Conservation (phyloP, 2,113 vertebrate species). For the Pomatostomus ruficeps region DNA sequence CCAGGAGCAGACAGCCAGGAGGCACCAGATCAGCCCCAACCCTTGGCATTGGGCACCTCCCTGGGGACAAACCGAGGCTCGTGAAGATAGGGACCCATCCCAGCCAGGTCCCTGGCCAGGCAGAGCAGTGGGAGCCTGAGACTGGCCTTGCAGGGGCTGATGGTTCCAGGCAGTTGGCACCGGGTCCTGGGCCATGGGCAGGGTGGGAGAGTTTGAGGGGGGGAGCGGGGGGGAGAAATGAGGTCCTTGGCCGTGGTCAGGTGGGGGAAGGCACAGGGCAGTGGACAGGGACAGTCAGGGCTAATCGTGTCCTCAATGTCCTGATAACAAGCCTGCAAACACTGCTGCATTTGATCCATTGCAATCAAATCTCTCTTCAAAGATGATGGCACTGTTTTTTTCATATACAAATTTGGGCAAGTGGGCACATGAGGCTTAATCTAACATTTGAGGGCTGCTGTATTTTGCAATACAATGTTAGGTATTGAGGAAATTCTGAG, state of each 20-base stretch:
- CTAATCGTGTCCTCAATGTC: not conserved
- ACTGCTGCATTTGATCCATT: not conserved
- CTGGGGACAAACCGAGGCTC: fast-evolving
- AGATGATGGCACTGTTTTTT: not conserved
- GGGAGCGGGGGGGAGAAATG: not conserved
- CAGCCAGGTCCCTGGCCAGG: not conserved
- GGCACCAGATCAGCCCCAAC: fast-evolving
- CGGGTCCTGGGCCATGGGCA: fast-evolving
- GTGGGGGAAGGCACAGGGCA: fast-evolving
- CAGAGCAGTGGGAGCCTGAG: not conserved
- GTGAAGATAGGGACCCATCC: fast-evolving
- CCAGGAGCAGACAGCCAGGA: not conserved
- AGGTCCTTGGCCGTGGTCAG: not conserved
- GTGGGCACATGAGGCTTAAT: not conserved
- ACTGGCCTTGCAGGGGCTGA: not conserved
- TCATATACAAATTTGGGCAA: not conserved
- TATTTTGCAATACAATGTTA: not conserved
- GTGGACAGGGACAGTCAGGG: not conserved
- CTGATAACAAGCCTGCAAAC: not conserved
- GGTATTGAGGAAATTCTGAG: not conserved
- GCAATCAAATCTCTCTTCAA: not conserved
- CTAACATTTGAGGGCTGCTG: not conserved
- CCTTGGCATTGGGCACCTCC: fast-evolving
- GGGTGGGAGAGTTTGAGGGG: not conserved
- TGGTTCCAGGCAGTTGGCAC: fast-evolving